Conservation (phyloP, 2,797 vertebrate genomes). For the Yasuhikotakia modesta region DNA sequence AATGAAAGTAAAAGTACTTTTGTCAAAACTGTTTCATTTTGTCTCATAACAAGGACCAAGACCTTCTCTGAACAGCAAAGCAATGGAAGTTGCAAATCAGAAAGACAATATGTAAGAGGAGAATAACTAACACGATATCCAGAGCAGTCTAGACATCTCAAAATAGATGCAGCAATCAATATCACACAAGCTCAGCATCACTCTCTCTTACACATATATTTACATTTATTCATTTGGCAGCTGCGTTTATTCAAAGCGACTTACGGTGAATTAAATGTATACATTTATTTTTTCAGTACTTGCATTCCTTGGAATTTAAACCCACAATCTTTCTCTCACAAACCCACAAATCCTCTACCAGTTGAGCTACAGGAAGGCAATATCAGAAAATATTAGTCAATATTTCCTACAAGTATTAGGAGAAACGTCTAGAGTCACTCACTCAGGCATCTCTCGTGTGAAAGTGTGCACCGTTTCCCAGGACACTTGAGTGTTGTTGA, state of each 20-base stretch:
- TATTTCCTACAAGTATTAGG: not conserved
- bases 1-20: no score
- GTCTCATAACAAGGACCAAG: not conserved
- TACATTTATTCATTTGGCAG: no score
- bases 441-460: slow-evolving; percentile 89
- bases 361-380: no score
- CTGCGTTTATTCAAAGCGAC: no score
- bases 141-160: not conserved
- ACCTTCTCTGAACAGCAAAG: not conserved
- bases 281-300: no score
- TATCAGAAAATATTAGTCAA: not conserved
- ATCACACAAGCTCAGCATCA: not conserved
- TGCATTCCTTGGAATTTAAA: no score
- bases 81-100: no score
- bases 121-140: not conserved
- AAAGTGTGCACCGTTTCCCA: slow-evolving; percentile 94
- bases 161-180: not conserved
- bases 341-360: no score
- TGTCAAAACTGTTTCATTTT: not conserved
- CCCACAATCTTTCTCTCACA: no score
- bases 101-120: not conserved
- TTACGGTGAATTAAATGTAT: no score
- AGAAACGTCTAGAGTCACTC: slow-evolving; percentile 67
- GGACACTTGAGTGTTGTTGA: slow-evolving; percentile 96
- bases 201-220: not conserved